Conservation (phyloP, 30 jellyfish, hydroid and myxozoan species). For the Aurelia aurita complex sp. Pacific region DNA sequence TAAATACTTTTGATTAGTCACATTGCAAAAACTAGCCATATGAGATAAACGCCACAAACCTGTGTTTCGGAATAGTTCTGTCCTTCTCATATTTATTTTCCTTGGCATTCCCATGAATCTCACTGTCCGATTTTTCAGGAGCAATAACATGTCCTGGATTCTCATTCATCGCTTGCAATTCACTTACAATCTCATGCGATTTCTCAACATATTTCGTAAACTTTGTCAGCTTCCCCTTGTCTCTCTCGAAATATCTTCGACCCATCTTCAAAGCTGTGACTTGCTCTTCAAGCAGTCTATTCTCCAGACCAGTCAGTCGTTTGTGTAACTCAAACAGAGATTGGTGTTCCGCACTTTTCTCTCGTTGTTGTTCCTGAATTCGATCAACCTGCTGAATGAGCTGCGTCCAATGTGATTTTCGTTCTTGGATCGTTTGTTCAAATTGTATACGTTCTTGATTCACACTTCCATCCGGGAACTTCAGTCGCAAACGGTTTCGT, state of each 20-base stretch:
- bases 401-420: constrained; percentile 72
- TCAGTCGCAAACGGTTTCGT: constrained; percentile 29
- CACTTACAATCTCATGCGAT: constrained; percentile 49
- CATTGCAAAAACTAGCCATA: too few species aligned
- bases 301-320: constrained; percentile 78
- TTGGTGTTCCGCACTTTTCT: constrained; percentile 67
- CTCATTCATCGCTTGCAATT: constrained; percentile 12
- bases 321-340: constrained; percentile 58
- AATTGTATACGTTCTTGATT: constrained; percentile 25
- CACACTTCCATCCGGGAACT: constrained; percentile 3
- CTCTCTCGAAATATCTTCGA: constrained; percentile 45
- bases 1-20: too few species aligned
- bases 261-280: constrained; percentile 39
- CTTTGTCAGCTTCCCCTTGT: constrained; percentile 51
- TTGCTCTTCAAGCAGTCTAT: constrained; percentile 51
- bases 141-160: neutral
- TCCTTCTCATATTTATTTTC: neutral
- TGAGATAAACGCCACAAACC: neutral
- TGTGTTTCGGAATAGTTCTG: neutral
- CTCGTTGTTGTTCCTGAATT: constrained; percentile 45
- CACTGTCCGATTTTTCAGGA: too few species aligned
- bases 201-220: constrained; percentile 68
- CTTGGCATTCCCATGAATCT: neutral
- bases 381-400: constrained; percentile 55
- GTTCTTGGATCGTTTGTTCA: constrained; percentile 68